A percentile compares a stretch with the other conserved stretches of the same genome.
Evolutionary conservation across 2,113 vertebrate genomes (phyloP).

Genomic region (Forbesichthys papilliferus): DNA sequence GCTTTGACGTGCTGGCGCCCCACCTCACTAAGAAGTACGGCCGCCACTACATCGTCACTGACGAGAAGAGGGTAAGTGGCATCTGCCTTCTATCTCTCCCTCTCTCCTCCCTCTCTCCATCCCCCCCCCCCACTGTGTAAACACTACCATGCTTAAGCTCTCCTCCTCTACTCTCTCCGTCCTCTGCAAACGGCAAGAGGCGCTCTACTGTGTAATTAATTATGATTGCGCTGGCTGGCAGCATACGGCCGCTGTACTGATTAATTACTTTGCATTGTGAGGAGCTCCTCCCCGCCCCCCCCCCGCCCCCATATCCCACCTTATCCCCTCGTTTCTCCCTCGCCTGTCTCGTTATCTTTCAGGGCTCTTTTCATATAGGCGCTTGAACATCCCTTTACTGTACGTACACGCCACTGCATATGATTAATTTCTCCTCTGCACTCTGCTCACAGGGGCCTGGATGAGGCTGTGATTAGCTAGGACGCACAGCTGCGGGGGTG

Average conservation of each 20-base stretch:
- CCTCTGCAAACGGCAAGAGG: constrained; percentile 39
- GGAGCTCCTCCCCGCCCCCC: constrained; percentile 28
- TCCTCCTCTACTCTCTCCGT: background rate
- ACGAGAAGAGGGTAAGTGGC: constrained; percentile 86
- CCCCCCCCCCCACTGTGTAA: background rate
- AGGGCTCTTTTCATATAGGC: constrained; percentile 28
- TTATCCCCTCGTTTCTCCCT: constrained; percentile 11
- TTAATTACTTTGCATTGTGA: constrained; percentile 57
- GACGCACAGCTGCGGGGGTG: constrained; percentile 1
- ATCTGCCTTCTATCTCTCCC: background rate
- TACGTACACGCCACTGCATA: constrained; percentile 36
- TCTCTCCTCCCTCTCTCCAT: background rate
- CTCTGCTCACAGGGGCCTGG: constrained; percentile 17
- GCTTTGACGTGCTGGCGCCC: constrained; percentile 92
- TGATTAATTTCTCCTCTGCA: constrained; percentile 49
- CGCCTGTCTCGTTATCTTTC: constrained; percentile 50
- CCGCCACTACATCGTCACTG: constrained; percentile 91
- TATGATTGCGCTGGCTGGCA: constrained; percentile 66
- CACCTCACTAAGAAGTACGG: constrained; percentile 96
- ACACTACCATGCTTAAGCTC: constrained; percentile 3
- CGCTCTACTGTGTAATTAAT: constrained; percentile 73
- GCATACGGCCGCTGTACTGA: constrained; percentile 65
- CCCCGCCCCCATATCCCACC: background rate
- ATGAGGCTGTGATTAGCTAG: constrained; percentile 37
- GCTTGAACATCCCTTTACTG: constrained; percentile 36